A percentile compares a stretch with the other conserved stretches of the same genome.
These are phyloP conservation scores for Melanotaenia boesemani DNA, from an alignment of 2,797 vertebrate species.

Conservation along the genomic window DNA sequence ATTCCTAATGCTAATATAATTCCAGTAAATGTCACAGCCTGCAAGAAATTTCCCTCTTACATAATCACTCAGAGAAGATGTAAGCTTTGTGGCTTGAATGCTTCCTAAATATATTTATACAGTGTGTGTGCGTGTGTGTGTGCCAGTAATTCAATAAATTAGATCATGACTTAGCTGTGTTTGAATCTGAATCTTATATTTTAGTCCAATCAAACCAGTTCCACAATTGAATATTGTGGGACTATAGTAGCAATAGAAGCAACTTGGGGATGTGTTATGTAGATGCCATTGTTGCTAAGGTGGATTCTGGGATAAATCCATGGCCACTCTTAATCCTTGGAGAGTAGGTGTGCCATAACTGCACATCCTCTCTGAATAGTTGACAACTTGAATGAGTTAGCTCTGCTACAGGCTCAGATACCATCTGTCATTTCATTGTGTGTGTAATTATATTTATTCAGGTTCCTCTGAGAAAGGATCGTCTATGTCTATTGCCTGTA, in stretches of 20 bases:
- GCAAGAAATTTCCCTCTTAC: background rate
- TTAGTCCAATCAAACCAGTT: background rate
- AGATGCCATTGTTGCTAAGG: conserved; percentile 11
- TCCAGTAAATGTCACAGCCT: background rate
- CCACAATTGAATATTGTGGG: background rate
- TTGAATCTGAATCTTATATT: background rate
- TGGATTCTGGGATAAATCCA: conserved; percentile 40
- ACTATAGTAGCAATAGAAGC: background rate
- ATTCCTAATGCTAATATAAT: conserved; percentile 5
- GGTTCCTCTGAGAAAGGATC: conserved; percentile 44
- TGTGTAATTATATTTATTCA: conserved; percentile 47
- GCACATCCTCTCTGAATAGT: conserved; percentile 47
- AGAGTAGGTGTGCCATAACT: conserved; percentile 66
- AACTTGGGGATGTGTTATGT: background rate
- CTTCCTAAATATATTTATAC: no score
- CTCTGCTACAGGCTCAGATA: conserved; percentile 31
- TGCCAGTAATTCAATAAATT: background rate
- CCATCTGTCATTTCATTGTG: conserved; percentile 63
- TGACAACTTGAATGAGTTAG: conserved; percentile 33
- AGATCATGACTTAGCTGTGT: background rate
- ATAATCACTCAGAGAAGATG: background rate
- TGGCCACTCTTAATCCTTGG: conserved; percentile 22
- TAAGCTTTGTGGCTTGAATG: background rate
- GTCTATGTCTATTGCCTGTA: background rate
- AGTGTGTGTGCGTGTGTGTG: no score